phyloP scores from a whole-genome alignment of 2,113 vertebrate species.

The Columba livia region DNA sequence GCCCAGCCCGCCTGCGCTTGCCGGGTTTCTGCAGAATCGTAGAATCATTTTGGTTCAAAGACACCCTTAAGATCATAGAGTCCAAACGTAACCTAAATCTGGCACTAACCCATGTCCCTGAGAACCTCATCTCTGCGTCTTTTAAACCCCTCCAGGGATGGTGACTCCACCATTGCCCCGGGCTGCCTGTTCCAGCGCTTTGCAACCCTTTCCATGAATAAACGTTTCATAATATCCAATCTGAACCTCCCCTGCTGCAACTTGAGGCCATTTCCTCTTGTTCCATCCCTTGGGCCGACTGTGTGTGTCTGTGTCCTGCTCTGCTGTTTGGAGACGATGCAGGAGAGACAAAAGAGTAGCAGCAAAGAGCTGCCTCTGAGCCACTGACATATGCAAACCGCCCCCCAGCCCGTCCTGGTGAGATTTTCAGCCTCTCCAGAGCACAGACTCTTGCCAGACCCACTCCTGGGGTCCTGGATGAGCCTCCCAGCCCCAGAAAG shows the following conservation, averaged over 20 bases:
- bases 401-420: fast-evolving
- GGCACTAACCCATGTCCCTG: too few relatives aligned
- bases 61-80: too few relatives aligned
- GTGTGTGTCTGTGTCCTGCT: not conserved
- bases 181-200: too few relatives aligned
- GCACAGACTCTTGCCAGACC: not conserved
- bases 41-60: too few relatives aligned
- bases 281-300: not conserved
- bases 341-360: not conserved
- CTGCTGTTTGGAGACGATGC: fast-evolving
- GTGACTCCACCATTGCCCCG: too few relatives aligned
- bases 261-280: too few relatives aligned
- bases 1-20: fast-evolving
- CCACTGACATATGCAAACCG: fast-evolving
- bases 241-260: too few relatives aligned
- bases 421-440: not conserved
- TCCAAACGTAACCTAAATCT: too few relatives aligned
- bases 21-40: not conserved
- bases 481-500: not conserved
- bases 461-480: not conserved
- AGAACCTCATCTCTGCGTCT: too few relatives aligned
- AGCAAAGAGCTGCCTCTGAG: not conserved
- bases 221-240: too few relatives aligned
- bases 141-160: too few relatives aligned
- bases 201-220: too few relatives aligned